phyloP scores from a whole-genome alignment of 2,113 vertebrate species.

The Paracanthobrama guichenoti region DNA sequence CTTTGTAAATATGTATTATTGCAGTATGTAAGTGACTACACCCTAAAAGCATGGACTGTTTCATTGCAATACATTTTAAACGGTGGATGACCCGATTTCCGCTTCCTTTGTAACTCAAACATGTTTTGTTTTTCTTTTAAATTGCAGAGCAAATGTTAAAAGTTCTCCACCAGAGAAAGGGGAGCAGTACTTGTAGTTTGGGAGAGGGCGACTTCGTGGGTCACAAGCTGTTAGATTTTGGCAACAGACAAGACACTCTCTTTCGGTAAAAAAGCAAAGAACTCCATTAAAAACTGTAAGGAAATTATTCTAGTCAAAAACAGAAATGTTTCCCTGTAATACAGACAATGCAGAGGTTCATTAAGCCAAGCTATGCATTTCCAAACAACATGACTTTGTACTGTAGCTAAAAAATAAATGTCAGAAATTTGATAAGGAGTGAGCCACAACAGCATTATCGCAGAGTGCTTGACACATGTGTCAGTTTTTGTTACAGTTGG shows the following conservation, averaged over 20 bases:
- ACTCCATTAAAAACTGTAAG: conserved; percentile 34
- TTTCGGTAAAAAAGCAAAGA: conserved; percentile 62
- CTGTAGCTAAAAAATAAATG: conserved; percentile 41
- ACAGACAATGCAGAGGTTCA: conserved; percentile 32
- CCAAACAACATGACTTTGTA: conserved; percentile 40
- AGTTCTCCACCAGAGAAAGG: conserved; percentile 85
- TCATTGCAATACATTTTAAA: conserved; percentile 42
- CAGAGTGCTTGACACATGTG: neutral
- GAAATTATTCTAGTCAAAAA: conserved; percentile 40
- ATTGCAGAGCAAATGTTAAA: conserved; percentile 89
- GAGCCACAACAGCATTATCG: conserved; percentile 12
- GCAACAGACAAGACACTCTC: conserved; percentile 73
- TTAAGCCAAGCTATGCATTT: conserved; percentile 40
- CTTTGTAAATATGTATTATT: conserved; percentile 68
- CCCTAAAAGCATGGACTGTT: conserved; percentile 38
- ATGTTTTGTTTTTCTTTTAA: conserved; percentile 83
- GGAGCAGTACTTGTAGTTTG: conserved; percentile 86
- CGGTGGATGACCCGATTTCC: conserved; percentile 58
- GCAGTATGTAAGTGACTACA: conserved; percentile 6
- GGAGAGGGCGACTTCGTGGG: conserved; percentile 71
- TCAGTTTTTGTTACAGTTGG: conserved; percentile 32
- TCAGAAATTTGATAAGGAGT: conserved; percentile 26
- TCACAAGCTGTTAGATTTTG: conserved; percentile 77
- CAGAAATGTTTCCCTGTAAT: conserved; percentile 52
- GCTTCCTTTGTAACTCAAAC: conserved; percentile 67